Evolutionary conservation across 1,140 invertebrate genomes (phyloP).

Genomic region (Philaenus spumarius): DNA sequence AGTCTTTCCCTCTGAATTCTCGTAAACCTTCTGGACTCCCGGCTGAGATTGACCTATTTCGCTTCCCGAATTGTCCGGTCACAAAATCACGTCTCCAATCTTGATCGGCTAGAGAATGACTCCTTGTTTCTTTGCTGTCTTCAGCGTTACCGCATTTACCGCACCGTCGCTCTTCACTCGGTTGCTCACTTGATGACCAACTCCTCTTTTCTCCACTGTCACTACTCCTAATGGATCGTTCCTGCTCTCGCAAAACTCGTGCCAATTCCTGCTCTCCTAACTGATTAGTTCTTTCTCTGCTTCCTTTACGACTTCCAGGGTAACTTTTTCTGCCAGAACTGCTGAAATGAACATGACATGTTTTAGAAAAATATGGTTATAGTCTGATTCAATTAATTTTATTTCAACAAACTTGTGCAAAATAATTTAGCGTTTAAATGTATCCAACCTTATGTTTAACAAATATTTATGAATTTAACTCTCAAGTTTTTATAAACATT

Average conservation of each 20-base stretch:
- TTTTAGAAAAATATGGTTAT: too few species aligned
- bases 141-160: neutral
- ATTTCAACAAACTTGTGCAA: too few species aligned
- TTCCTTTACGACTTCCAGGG: conserved; percentile 52
- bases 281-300: conserved; percentile 43
- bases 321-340: conserved; percentile 49
- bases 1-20: conserved; percentile 13
- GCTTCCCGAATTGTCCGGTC: conserved; percentile 6
- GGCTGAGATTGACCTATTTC: conserved; percentile 12
- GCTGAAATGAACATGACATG: too few species aligned
- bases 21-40: conserved; percentile 18
- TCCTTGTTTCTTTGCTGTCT: conserved; percentile 13
- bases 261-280: conserved; percentile 25
- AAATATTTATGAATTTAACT: too few species aligned
- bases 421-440: too few species aligned
- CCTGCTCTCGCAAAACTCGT: conserved; percentile 11
- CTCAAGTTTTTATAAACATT: too few species aligned
- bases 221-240: conserved; percentile 20
- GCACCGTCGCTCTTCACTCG: conserved; percentile 18
- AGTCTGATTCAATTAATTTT: too few species aligned
- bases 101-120: conserved; percentile 14
- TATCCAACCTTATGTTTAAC: too few species aligned
- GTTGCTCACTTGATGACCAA: conserved; percentile 25
- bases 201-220: conserved; percentile 23
- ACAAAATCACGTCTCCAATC: conserved; percentile 17